phyloP scores from a whole-genome alignment of 1,140 invertebrate species.

The Leptopilina clavipes region DNA sequence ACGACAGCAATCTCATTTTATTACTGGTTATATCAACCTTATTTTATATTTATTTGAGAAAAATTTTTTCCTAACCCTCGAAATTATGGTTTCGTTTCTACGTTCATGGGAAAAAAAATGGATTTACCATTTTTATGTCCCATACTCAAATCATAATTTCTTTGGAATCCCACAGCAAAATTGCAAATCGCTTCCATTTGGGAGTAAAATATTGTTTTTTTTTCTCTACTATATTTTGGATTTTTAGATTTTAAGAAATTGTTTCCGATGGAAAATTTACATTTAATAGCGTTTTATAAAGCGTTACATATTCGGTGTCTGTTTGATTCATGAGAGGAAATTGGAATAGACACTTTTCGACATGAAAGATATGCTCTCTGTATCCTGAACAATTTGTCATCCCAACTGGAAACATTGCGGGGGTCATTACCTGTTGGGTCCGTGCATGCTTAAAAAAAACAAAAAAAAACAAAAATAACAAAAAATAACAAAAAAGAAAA shows the following conservation, averaged over 20 bases:
- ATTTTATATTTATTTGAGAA: slow-evolving; percentile 4
- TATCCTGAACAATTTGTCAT: slow-evolving; percentile 30
- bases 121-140: not conserved
- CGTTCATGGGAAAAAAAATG: too few relatives aligned
- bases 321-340: slow-evolving; percentile 11
- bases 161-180: too few relatives aligned
- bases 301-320: too few relatives aligned
- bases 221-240: not conserved
- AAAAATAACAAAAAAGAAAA: not conserved
- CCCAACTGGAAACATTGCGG: slow-evolving; percentile 12
- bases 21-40: not conserved
- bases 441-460: not conserved
- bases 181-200: too few relatives aligned
- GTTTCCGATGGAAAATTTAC: too few relatives aligned
- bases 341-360: slow-evolving; percentile 22
- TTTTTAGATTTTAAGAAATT: not conserved
- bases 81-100: too few relatives aligned
- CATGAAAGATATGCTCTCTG: slow-evolving; percentile 9
- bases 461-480: too few relatives aligned
- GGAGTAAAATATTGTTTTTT: too few relatives aligned
- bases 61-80: not conserved
- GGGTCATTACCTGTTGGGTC: slow-evolving; percentile 29
- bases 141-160: too few relatives aligned
- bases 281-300: too few relatives aligned
- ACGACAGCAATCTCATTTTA: slow-evolving; percentile 7